Evolutionary conservation across 1,140 invertebrate genomes (phyloP).

Genomic region (Drosophila auraria): DNA sequence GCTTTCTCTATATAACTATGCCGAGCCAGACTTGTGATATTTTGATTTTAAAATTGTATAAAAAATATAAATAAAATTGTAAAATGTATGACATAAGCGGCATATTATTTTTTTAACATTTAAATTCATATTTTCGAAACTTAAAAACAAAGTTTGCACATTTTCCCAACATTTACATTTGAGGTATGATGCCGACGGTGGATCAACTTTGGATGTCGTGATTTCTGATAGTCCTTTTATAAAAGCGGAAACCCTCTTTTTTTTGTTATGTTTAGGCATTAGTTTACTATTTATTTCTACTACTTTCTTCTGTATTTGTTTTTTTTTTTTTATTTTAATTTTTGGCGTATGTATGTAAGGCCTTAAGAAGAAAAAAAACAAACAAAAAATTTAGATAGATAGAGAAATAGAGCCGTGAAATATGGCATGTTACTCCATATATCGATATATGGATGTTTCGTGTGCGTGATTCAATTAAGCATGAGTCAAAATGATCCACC

Average conservation of each 20-base stretch:
- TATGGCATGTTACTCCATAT: conserved; percentile 14
- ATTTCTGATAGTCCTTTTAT: background rate
- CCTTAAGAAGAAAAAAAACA: conserved; percentile 5
- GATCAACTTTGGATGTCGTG: conserved; percentile 4
- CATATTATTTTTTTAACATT: conserved; percentile 7
- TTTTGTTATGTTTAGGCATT: background rate
- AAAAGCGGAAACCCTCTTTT: background rate
- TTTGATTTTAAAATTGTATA: conserved; percentile 13
- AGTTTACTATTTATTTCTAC: background rate
- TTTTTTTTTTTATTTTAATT: background rate
- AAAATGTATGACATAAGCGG: conserved; percentile 10
- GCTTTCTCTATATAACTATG: conserved; percentile 1
- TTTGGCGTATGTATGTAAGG: conserved; percentile 1
- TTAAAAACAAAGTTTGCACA: too few relatives aligned
- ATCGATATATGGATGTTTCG: conserved; percentile 45
- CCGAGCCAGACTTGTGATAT: conserved; percentile 21
- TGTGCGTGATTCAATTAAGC: conserved; percentile 70
- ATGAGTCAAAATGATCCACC: conserved; percentile 81
- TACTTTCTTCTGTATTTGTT: background rate
- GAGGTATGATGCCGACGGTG: conserved; percentile 10
- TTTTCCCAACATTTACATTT: background rate
- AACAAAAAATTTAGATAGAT: conserved; percentile 6
- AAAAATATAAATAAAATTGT: conserved; percentile 5
- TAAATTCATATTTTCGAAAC: too few relatives aligned
- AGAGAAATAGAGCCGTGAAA: conserved; percentile 19